Evolutionary conservation across 2,888 invertebrate species (phyloP).

Genomic region (Chalcosyrphus nemorum): DNA sequence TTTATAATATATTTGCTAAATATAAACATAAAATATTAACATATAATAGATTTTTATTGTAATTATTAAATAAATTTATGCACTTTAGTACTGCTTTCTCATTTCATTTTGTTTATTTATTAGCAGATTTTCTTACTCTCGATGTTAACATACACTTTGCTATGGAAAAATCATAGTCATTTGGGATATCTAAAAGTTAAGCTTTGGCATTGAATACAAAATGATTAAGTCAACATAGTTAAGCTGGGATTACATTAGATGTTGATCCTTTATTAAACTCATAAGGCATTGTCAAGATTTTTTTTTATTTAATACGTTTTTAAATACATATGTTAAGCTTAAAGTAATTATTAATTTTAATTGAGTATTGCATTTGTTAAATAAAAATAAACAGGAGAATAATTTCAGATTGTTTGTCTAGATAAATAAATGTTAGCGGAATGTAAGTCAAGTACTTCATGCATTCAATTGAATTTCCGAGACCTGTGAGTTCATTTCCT

Average conservation of each 20-base stretch:
- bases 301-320: neutral
- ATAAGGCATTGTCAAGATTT: conserved; percentile 24
- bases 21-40: conserved; percentile 66
- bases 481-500: too few species aligned
- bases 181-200: neutral
- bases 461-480: too few species aligned
- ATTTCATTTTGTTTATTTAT: neutral
- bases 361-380: conserved; percentile 10
- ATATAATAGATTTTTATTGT: conserved; percentile 25
- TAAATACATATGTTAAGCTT: conserved; percentile 10
- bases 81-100: neutral
- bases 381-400: neutral
- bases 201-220: conserved; percentile 7
- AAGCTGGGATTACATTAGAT: conserved; percentile 13
- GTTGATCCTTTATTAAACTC: neutral
- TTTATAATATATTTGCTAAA: conserved; percentile 53
- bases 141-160: conserved; percentile 7
- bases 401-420: neutral
- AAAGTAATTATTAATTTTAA: neutral
- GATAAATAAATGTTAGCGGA: neutral
- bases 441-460: too few species aligned
- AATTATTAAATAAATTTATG: conserved; percentile 34
- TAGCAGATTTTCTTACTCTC: conserved; percentile 8
- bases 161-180: neutral
- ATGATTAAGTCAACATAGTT: neutral